Percentiles rank a stretch among this genome's conserved stretches.
Evolutionary conservation across 2,888 invertebrate genomes (phyloP).

Genomic region (Orgyia antiqua): DNA sequence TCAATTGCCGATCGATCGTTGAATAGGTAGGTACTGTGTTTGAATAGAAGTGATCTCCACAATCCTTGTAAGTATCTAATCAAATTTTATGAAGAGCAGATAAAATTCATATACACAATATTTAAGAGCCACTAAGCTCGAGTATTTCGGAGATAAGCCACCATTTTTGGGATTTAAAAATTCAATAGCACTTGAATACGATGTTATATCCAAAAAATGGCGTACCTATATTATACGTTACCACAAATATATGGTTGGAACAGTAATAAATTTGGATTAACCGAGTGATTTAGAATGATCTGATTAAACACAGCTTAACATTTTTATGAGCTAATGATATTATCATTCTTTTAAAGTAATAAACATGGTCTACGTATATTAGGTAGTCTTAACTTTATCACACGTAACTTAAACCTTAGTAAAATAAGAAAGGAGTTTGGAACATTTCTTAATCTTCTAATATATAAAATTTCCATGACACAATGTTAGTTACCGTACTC

Average conservation of each 20-base stretch:
- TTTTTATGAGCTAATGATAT: conserved; percentile 10
- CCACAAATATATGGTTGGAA: conserved; percentile 10
- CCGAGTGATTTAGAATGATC: conserved; percentile 11
- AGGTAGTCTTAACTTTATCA: conserved; percentile 3
- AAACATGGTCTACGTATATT: background rate
- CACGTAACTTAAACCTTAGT: conserved; percentile 14
- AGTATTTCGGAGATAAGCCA: conserved; percentile 8
- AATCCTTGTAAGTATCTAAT: conserved; percentile 6
- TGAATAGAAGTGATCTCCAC: conserved; percentile 1
- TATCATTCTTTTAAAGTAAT: background rate
- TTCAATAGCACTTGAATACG: conserved; percentile 5
- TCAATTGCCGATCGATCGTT: too few relatives aligned
- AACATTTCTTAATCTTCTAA: conserved; percentile 1
- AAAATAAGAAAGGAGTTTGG: conserved; percentile 10
- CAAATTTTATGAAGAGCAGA: conserved; percentile 11
- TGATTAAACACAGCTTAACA: conserved; percentile 7
- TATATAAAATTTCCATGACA: too few relatives aligned
- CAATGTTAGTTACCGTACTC: too few relatives aligned
- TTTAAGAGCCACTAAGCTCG: conserved; percentile 10
- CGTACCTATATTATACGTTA: conserved; percentile 4
- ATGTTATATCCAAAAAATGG: conserved; percentile 5
- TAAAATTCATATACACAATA: conserved; percentile 12
- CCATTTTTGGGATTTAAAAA: conserved; percentile 10
- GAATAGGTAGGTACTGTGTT: too few relatives aligned
- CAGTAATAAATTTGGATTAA: conserved; percentile 17